Evolutionary conservation across 2,888 invertebrate species (phyloP).

Genomic region (Drosophila phalerata): DNA sequence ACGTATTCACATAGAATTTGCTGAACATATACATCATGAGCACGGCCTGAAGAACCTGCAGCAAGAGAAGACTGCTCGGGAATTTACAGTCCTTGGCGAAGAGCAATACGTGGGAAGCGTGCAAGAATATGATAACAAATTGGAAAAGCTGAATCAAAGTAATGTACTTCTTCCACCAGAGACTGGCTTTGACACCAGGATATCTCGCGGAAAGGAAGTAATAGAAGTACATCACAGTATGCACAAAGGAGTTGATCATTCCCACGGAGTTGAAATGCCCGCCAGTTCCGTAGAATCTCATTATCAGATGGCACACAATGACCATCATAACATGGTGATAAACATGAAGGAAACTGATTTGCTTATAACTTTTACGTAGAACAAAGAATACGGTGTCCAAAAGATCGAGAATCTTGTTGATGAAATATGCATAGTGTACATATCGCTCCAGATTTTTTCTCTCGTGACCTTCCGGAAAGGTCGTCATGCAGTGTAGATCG

Average conservation of each 20-base stretch:
- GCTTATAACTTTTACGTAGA: conserved; percentile 93
- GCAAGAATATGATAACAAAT: conserved; percentile 88
- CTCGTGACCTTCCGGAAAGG: conserved; percentile 21
- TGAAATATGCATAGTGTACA: conserved; percentile 67
- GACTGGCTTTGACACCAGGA: conserved; percentile 85
- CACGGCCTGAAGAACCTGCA: conserved; percentile 86
- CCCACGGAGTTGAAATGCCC: conserved; percentile 85
- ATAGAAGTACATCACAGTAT: conserved; percentile 86
- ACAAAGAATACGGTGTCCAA: conserved; percentile 95
- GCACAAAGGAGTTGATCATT: conserved; percentile 86
- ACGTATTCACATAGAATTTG: conserved; percentile 87
- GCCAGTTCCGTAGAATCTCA: conserved; percentile 90
- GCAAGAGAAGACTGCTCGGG: conserved; percentile 86
- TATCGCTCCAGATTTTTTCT: conserved; percentile 44
- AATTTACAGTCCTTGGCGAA: conserved; percentile 86
- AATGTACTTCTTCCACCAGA: conserved; percentile 87
- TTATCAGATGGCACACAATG: conserved; percentile 90
- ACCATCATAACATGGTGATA: conserved; percentile 94
- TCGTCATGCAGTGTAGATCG: conserved; percentile 40
- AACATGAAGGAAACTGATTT: conserved; percentile 94
- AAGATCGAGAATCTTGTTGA: conserved; percentile 89
- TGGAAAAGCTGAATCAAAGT: conserved; percentile 87
- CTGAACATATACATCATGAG: conserved; percentile 87
- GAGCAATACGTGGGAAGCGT: conserved; percentile 85
- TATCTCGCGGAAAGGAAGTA: conserved; percentile 86